These are phyloP conservation scores for Dichetophora obliterata DNA, from an alignment of 2,888 invertebrate genomes.

Conservation along the genomic window DNA sequence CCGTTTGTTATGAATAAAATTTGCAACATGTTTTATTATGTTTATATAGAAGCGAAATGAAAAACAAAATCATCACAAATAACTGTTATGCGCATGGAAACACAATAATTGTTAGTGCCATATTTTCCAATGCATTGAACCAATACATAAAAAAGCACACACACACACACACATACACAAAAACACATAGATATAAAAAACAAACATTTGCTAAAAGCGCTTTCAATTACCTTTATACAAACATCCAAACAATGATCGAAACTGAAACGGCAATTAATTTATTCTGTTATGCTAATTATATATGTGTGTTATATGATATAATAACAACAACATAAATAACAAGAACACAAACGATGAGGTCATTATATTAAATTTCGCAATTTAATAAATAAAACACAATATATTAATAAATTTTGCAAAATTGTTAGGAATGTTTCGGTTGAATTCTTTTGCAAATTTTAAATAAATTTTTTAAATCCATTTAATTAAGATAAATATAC, in stretches of 20 bases:
- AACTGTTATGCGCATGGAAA: too few relatives aligned
- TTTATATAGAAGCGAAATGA: too few relatives aligned
- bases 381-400: neutral
- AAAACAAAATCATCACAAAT: too few relatives aligned
- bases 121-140: too few relatives aligned
- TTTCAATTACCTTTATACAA: too few relatives aligned
- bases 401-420: neutral
- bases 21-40: too few relatives aligned
- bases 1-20: too few relatives aligned
- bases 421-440: neutral
- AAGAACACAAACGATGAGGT: slow-evolving; percentile 28
- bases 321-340: neutral
- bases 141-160: too few relatives aligned
- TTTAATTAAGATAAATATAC: neutral
- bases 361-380: slow-evolving; percentile 15
- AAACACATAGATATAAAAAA: too few relatives aligned
- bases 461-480: neutral
- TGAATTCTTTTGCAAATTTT: neutral
- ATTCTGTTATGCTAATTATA: neutral
- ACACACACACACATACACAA: too few relatives aligned
- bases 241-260: slow-evolving; percentile 19
- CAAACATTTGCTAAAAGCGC: too few relatives aligned
- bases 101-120: too few relatives aligned
- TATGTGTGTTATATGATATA: neutral
- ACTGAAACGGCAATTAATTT: slow-evolving; percentile 7